phyloP scores from a whole-genome alignment of 2,888 invertebrate genomes.

The Crossocerus cetratus region DNA sequence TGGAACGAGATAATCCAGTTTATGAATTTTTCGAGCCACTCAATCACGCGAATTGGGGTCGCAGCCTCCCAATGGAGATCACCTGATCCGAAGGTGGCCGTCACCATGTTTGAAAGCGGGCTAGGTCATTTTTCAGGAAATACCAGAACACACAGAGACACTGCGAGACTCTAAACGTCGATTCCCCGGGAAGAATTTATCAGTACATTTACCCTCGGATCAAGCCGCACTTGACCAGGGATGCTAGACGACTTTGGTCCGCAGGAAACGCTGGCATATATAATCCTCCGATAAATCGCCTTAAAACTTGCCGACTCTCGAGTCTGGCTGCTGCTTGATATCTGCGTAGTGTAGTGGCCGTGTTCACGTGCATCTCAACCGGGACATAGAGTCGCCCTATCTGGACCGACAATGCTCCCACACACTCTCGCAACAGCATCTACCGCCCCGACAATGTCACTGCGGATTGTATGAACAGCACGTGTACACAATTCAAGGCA shows the following conservation, averaged over 20 bases:
- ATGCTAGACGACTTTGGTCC: not conserved
- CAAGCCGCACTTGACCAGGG: slow-evolving; percentile 39
- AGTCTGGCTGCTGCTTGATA: slow-evolving; percentile 32
- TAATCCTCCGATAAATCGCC: slow-evolving; percentile 60
- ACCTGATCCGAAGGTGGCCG: slow-evolving; percentile 9
- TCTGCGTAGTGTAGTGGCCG: slow-evolving; percentile 3
- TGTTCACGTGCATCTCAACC: not conserved
- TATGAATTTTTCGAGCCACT: not conserved
- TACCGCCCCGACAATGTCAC: too few relatives aligned
- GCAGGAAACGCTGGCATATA: too few relatives aligned
- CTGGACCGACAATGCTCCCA: too few relatives aligned
- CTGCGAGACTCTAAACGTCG: slow-evolving; percentile 40
- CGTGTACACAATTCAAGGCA: too few relatives aligned
- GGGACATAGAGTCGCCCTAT: too few relatives aligned
- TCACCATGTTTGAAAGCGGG: not conserved
- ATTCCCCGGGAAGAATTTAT: slow-evolving; percentile 55
- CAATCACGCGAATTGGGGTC: not conserved
- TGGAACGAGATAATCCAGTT: slow-evolving; percentile 15
- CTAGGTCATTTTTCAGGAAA: slow-evolving; percentile 32
- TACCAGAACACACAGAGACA: slow-evolving; percentile 14
- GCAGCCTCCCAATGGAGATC: slow-evolving; percentile 10
- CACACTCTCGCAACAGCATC: too few relatives aligned
- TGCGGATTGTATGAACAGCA: too few relatives aligned
- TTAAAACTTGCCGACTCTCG: slow-evolving; percentile 39
- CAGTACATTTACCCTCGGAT: slow-evolving; percentile 49